Base-by-base conservation (phyloP, 2,797 vertebrate species). In the Rhinichthys osculus region DNA sequence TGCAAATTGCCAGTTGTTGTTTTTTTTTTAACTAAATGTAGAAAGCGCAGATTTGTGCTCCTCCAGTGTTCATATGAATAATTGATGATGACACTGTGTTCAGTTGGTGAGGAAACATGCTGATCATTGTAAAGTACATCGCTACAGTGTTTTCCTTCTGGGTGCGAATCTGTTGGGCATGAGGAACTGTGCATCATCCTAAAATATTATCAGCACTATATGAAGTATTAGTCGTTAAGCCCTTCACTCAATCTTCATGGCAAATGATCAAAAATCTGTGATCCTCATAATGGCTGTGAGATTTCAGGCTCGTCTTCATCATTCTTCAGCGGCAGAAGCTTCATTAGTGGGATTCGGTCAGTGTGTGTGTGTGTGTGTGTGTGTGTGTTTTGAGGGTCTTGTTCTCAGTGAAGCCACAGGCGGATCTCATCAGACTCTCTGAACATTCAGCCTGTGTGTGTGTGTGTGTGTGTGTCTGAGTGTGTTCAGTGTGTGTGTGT, bases 401-500 rank as follows among this genome's bases (percentile, higher is more conserved):
- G 57, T 27, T 62, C n/a, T 16, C 13, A 47, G 42, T 71, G 17
- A 84, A 57, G 52, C 52, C 72, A 57, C 74, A 77, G 74, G 74
- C 74, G 11, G 30, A 77, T 76, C 72, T 76, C 35, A 9, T 67
- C 40, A 23, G 74, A 77, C 30, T 57, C 44, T n/a, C 59, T 59
- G 35, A 79, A 66, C 59, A 44, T 79, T 66, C 59, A 3, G 59
- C 38, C 59, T 80, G 40, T 54, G 21, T 59, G 57, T 59, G 57
- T 52, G 50, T 47, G 76, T 62, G 30, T 38, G 52, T 7, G 86
- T 93, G 92, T 38, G 38, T 38, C 0, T 30, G 30, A 30, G 30
- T 38, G 38, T 38, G 38, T 1, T 7, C 86, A 93, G 93, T 38
- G 59, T 67, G 38, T 80, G 38, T 27, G 27, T 47, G 87, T 93